A percentile compares a stretch with the other conserved stretches of the same genome.
phyloP scores from a whole-genome alignment of 1,140 invertebrate genomes.

The Micrasema minimum region DNA sequence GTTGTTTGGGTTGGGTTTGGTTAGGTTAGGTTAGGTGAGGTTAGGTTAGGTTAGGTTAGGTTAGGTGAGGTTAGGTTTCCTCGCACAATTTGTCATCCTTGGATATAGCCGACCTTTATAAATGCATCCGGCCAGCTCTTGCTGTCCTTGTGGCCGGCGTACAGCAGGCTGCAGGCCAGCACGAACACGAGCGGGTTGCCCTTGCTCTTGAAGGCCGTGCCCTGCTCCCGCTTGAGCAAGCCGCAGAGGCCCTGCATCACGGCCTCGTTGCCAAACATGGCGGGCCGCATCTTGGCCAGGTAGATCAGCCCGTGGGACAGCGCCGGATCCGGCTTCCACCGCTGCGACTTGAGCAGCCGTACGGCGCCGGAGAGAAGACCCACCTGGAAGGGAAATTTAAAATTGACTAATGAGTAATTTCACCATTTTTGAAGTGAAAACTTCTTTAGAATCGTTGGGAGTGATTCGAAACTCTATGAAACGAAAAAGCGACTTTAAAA shows the following conservation, averaged over 20 bases:
- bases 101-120: constrained; percentile 73
- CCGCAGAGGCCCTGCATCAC: constrained; percentile 84
- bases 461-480: too few relatives aligned
- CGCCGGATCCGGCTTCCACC: constrained; percentile 83
- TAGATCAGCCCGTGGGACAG: constrained; percentile 83
- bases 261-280: constrained; percentile 82
- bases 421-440: too few relatives aligned
- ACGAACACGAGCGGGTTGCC: constrained; percentile 85
- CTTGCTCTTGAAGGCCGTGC: constrained; percentile 79
- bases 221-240: constrained; percentile 82
- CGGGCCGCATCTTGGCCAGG: constrained; percentile 82
- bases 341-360: constrained; percentile 72
- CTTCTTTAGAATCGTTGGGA: too few relatives aligned
- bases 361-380: constrained; percentile 71
- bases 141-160: constrained; percentile 82
- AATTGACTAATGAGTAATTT: neutral
- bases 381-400: constrained; percentile 56
- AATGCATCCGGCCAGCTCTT: constrained; percentile 83
- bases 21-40: too few relatives aligned
- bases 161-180: constrained; percentile 86
- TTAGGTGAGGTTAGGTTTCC: too few relatives aligned
- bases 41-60: too few relatives aligned
- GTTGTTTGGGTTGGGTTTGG: too few relatives aligned
- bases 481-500: too few relatives aligned
- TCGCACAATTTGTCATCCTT: too few relatives aligned